Evolutionary conservation across 2,888 invertebrate species (phyloP).

Genomic region (Macrophya alboannulata): DNA sequence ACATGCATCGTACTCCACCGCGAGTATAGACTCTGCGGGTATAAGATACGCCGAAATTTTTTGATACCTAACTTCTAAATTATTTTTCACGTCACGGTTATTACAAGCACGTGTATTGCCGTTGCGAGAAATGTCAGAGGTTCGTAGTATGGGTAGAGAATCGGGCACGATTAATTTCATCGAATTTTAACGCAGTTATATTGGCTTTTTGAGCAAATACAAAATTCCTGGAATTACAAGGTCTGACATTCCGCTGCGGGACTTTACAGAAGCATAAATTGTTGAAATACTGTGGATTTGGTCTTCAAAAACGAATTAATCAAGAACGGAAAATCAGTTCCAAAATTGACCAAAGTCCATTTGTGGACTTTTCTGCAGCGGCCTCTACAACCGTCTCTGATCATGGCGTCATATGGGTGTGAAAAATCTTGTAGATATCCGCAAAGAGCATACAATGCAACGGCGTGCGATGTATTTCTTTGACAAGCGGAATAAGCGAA

Average conservation of each 20-base stretch:
- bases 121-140: not conserved
- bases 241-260: too few relatives aligned
- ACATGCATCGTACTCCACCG: slow-evolving; percentile 59
- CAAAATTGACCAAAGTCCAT: not conserved
- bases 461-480: slow-evolving; percentile 6
- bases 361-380: not conserved
- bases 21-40: not conserved
- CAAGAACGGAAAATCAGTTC: too few relatives aligned
- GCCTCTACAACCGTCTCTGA: not conserved
- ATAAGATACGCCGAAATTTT: slow-evolving; percentile 21
- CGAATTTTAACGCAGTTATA: not conserved
- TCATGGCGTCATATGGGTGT: slow-evolving; percentile 6
- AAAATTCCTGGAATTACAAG: not conserved
- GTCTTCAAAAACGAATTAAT: not conserved
- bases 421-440: slow-evolving; percentile 7
- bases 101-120: not conserved
- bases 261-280: not conserved
- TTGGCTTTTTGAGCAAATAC: not conserved
- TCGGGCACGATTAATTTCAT: not conserved
- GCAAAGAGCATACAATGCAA: not conserved
- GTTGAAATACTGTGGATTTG: not conserved
- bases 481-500: slow-evolving; percentile 22
- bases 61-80: slow-evolving; percentile 30
- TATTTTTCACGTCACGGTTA: slow-evolving; percentile 9
- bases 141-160: not conserved